Percentiles rank a stretch among this genome's conserved stretches.
phyloP scores from a whole-genome alignment of 2,797 vertebrate genomes.

The Sebastes vulpes region DNA sequence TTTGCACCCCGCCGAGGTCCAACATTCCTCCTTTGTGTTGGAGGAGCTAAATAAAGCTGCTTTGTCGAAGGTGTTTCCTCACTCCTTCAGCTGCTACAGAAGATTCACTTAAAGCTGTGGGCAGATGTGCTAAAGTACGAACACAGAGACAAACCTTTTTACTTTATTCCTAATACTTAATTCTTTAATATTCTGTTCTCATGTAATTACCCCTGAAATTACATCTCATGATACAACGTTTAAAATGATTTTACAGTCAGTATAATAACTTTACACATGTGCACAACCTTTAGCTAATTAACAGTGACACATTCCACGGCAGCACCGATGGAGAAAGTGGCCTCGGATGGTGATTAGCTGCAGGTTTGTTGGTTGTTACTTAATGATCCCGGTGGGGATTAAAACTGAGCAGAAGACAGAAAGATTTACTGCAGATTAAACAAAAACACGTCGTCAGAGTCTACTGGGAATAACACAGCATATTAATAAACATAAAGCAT shows the following conservation, averaged over 20 bases:
- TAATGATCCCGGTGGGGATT: not conserved
- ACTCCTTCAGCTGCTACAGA: not conserved
- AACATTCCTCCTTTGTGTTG: slow-evolving; percentile 33
- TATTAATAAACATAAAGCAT: not conserved
- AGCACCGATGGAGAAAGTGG: not conserved
- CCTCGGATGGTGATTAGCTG: not conserved
- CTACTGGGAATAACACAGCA: not conserved
- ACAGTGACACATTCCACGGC: not conserved
- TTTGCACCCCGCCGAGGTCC: slow-evolving; percentile 2
- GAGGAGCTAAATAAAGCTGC: slow-evolving; percentile 38
- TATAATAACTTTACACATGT: not conserved
- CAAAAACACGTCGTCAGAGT: too few relatives aligned
- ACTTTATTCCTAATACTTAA: not conserved
- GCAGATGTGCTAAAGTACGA: not conserved
- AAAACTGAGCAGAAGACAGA: too few relatives aligned
- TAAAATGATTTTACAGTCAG: not conserved
- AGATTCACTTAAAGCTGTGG: not conserved
- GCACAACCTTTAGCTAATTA: not conserved
- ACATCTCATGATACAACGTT: not conserved
- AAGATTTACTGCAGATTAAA: too few relatives aligned
- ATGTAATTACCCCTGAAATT: not conserved
- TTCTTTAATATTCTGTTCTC: not conserved
- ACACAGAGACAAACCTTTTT: not conserved
- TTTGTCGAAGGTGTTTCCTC: slow-evolving; percentile 42
- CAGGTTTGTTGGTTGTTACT: not conserved